phyloP scores from a whole-genome alignment of 2,797 vertebrate species.

The Ctenopoma multispine region DNA sequence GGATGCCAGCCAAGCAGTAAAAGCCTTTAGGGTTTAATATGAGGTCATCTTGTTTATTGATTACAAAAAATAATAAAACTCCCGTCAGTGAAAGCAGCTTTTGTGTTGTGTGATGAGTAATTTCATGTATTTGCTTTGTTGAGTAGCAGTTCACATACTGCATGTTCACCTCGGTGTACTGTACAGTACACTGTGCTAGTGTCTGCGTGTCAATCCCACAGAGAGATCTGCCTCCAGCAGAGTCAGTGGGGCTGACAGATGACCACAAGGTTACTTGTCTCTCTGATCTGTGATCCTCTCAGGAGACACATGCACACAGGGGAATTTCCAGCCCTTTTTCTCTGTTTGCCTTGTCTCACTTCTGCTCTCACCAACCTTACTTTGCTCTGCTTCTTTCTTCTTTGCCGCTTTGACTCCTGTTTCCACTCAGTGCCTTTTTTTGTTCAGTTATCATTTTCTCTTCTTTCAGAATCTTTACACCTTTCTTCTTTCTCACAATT shows the following conservation, averaged over 20 bases:
- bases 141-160: conserved; percentile 25
- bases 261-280: conserved; percentile 69
- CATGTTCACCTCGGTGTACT: conserved; percentile 17
- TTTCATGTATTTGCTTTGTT: conserved; percentile 24
- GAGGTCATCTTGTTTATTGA: conserved; percentile 15
- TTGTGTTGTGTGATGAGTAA: not conserved
- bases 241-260: conserved; percentile 68
- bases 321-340: conserved; percentile 36
- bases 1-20: not conserved
- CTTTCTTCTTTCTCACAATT: conserved; percentile 3
- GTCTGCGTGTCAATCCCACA: conserved; percentile 29
- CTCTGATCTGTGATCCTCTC: conserved; percentile 68
- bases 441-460: conserved; percentile 40
- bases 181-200: conserved; percentile 1
- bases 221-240: conserved; percentile 63
- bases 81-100: conserved; percentile 2
- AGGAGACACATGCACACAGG: conserved; percentile 51
- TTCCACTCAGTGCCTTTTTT: not conserved
- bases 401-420: not conserved
- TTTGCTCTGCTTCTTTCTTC: conserved; percentile 3
- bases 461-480: conserved; percentile 5
- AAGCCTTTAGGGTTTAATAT: conserved; percentile 21
- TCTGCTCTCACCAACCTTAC: conserved; percentile 33
- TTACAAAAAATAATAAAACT: conserved; percentile 11
- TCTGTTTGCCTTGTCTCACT: conserved; percentile 2